Conservation (phyloP, 2,888 invertebrate species). For the Dusona sp. region DNA sequence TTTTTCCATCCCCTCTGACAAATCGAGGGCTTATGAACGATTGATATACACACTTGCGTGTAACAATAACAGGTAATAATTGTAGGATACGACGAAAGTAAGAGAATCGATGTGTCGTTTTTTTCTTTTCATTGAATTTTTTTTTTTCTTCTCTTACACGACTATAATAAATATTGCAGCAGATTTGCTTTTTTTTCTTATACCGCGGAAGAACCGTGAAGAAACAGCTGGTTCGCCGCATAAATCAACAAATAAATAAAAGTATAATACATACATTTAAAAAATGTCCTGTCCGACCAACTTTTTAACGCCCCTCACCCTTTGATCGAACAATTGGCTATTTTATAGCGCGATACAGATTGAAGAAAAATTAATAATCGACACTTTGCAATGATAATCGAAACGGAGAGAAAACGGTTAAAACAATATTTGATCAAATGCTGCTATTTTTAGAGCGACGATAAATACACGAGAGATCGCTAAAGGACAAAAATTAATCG, state of each 20-base stretch:
- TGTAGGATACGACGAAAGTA: slow-evolving; percentile 64
- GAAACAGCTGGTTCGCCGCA: slow-evolving; percentile 69
- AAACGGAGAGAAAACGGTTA: slow-evolving; percentile 13
- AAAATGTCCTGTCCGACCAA: slow-evolving; percentile 58
- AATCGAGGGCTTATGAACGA: slow-evolving; percentile 63
- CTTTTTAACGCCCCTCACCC: slow-evolving; percentile 39
- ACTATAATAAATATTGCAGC: slow-evolving; percentile 69
- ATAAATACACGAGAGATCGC: slow-evolving; percentile 66
- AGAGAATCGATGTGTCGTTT: slow-evolving; percentile 62
- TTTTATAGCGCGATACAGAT: slow-evolving; percentile 60
- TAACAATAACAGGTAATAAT: slow-evolving; percentile 71
- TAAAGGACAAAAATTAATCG: slow-evolving; percentile 57
- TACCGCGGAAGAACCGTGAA: slow-evolving; percentile 64
- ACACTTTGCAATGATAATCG: not conserved
- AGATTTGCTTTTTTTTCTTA: slow-evolving; percentile 46
- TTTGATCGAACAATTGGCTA: slow-evolving; percentile 58
- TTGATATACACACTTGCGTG: slow-evolving; percentile 68
- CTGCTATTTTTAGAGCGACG: slow-evolving; percentile 67
- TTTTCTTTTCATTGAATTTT: slow-evolving; percentile 39
- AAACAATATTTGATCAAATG: slow-evolving; percentile 59
- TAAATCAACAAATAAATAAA: slow-evolving; percentile 77
- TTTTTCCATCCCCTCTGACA: slow-evolving; percentile 21
- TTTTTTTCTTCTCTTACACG: slow-evolving; percentile 34
- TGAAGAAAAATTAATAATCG: not conserved
- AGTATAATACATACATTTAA: slow-evolving; percentile 68